Base-by-base conservation (phyloP, 2,113 vertebrate species). In the Chloroceryle aenea region DNA sequence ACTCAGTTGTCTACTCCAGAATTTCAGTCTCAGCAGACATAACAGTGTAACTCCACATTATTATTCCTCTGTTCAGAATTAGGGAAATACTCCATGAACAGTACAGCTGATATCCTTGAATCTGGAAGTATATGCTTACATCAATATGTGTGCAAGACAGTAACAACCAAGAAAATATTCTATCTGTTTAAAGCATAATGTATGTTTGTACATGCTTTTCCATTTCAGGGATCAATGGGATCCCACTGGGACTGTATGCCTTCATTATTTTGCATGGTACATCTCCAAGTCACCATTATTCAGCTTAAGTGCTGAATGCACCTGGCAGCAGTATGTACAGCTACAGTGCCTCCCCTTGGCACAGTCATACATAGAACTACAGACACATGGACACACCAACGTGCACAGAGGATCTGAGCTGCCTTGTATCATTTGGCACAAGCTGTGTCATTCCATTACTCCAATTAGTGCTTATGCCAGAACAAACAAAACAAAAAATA, bases 401-500 rank as follows among this genome's bases (percentile, higher is more conserved):
- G 1, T 23, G 48, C 32, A 36, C 56, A 18, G 4, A 9, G 29
- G 64, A 38, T 78, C 43, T 12, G 36, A 84, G 81, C 64, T 69
- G 72, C 32, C 68, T 64, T 76, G 58, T 66, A 73, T 34, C 76
- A 4, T 47, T 86, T 90, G 85, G 89, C 90, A 85, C 10, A 4
- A 45, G 53, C 42, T 50, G 29, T 40, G 36, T 19, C 15, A 23
- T 55, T 85, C 81, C 67, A 58, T 85, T 93, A 18, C 72, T 87
- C 47, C 76, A 85, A 68, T 89, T 64, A 93, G n/a, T 18, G 61
- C 55, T 63, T 21, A 38, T 63, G 85, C 71, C 80, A 93, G 80
- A 83, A 78, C 48, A 88, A 90, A 79, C 73, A 88, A 88, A 96
- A 52, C 68, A 93, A 64, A 96, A 50, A 92, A 92, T 58, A 92